Base-by-base conservation (phyloP, 2,888 invertebrate genomes). In the Pristionchus mayeri region DNA sequence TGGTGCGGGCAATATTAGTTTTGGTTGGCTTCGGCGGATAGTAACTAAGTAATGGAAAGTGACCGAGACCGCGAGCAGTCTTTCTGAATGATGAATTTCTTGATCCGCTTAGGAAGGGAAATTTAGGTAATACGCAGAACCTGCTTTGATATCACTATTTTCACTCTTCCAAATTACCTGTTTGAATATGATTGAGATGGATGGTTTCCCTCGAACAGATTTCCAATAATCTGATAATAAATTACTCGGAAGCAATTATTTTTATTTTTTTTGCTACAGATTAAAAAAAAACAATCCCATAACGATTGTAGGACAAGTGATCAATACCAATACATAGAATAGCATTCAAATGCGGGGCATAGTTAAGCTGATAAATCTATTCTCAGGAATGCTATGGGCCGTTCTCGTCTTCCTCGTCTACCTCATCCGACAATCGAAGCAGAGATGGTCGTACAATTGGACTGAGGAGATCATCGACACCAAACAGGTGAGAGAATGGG, bases 381-480 rank as follows among this genome's bases (percentile, higher is more conserved):
- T 57, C 24, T 4, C 37, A 80, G 80, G 80, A 57, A 80, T 80
- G 80, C 40, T 80, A 6, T 80, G 80, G 80, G 37, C 27, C 0
- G 4, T 57, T 2, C 48, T 60, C 81, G 63, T 82, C 4, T 82
- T 82, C 34, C 63, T 82, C 40, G n/a, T 82, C 81, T 82, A 82
- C n/a, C 79, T 84, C 30, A 79, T 88, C n/a, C 87, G 88, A 9
- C 86, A 85, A 37, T 79, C 87, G 34, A 88, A 87, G 34, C 89
- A 87, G 40, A 80, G 85, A 57, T 89, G 89, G 89, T 84, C 85
- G 50, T 89, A 89, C 76, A 89, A 88, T 84, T 89, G 89, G 89
- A 87, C 88, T 2, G 89, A 89, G 48, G 87, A 86, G 30, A 84
- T 57, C 0, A 76, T 54, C 13, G 86, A 81, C 37, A 87, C 89